Evolutionary conservation across 1,140 invertebrate genomes (phyloP).

Genomic region (Catajapyx aquilonaris): DNA sequence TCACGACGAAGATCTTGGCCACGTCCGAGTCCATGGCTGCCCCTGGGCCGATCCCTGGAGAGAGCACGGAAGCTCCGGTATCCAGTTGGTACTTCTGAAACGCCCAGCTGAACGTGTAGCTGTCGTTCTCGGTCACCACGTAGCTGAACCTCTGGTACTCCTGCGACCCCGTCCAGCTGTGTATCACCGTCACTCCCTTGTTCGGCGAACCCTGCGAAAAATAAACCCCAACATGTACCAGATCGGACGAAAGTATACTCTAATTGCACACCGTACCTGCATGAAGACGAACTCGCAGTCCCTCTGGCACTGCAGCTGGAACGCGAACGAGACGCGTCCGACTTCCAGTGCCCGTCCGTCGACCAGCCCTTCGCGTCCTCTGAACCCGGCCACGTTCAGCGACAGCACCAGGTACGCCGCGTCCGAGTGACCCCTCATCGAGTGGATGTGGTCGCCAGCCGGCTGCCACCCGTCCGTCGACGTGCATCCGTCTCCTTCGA

Average conservation of each 20-base stretch:
- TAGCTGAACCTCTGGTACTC: slow-evolving; percentile 18
- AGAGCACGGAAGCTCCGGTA: too few relatives aligned
- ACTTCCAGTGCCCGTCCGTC: slow-evolving; percentile 22
- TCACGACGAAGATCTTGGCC: slow-evolving; percentile 30
- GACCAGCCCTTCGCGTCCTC: slow-evolving; percentile 18
- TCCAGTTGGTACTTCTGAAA: slow-evolving; percentile 6
- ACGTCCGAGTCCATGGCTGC: slow-evolving; percentile 12
- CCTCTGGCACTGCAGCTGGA: slow-evolving; percentile 25
- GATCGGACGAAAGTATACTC: too few relatives aligned
- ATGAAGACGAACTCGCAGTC: slow-evolving; percentile 30
- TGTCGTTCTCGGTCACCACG: slow-evolving; percentile 23
- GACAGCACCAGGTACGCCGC: slow-evolving; percentile 26
- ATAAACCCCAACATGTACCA: too few relatives aligned
- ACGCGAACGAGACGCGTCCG: slow-evolving; percentile 25
- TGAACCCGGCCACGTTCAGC: slow-evolving; percentile 26
- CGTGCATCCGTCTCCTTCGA: slow-evolving; percentile 21
- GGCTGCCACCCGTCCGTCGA: slow-evolving; percentile 21
- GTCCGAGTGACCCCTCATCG: slow-evolving; percentile 22
- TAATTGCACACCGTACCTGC: too few relatives aligned
- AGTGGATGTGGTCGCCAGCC: slow-evolving; percentile 23
- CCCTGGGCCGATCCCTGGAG: too few relatives aligned
- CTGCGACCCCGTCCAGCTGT: slow-evolving; percentile 23
- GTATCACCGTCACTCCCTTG: slow-evolving; percentile 21
- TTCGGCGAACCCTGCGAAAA: slow-evolving; percentile 16
- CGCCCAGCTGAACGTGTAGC: slow-evolving; percentile 29